Evolutionary conservation across 2,888 invertebrate genomes (phyloP), one percentile per base, ranked within the genome.

Genomic region (Agonopterix alstromeriana): DNA sequence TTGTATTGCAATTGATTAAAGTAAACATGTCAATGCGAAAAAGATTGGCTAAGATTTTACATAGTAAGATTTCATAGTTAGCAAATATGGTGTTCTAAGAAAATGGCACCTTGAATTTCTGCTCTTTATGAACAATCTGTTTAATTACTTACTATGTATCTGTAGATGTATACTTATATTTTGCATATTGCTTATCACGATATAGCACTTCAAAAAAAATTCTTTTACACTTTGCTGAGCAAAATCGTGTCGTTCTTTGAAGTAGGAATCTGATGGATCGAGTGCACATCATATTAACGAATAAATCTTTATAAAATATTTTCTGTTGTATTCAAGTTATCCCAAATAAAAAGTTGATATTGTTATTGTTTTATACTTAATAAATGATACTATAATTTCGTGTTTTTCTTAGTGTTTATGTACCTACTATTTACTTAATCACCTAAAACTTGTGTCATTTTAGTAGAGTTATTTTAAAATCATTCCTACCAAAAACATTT

Each of bases 231-330:
- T 42, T 12, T 43, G 5, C 36, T 27, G 1, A 52, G 53, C 38
- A 17, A 43, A 42, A 44, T 46, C 51, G 41, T 53, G 55, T 53
- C 52, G 48, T 52, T 44, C 54, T 74, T 75, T 68, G 70, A 65
- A 60, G 63, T 60, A 48, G 51, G 43, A 47, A 56, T 56, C 56
- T 77, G 77, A 79, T 58, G 66, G 65, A 53, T 54, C 60, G 73
- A 50, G 56, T 70, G 67, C 69, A 78, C 79, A 78, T 78, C 53
- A 66, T 49, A 2, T 60, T 78, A 78, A 79, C 70, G 60, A 72
- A 50, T 56, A 48, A 53, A 54, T 14, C 35, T 45, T 36, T 11
- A 45, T 8, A 38, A 38, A 9, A 38, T 38, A n/a, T 38, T 9
- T 38, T 38, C n/a, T 10, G 38, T 38, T 38, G 38, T 27, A 38